phyloP scores from a whole-genome alignment of 2,113 vertebrate species.

The Hypanus sabinus region DNA sequence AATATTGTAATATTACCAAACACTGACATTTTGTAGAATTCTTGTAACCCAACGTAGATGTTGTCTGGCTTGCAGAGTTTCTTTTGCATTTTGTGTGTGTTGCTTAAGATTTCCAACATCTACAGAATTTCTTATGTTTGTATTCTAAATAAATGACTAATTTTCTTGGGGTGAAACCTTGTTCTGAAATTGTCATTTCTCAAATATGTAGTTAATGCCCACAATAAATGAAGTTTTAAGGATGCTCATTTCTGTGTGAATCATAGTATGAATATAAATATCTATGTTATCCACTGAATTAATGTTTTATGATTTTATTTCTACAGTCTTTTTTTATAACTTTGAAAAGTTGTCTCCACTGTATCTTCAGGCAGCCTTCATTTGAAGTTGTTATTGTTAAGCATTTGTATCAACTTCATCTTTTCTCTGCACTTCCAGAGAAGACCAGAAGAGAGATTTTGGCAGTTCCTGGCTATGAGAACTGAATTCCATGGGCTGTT shows the following conservation, averaged over 20 bases:
- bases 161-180: neutral
- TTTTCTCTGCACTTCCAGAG: neutral
- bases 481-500: slow-evolving; percentile 68
- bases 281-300: neutral
- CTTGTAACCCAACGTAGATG: too few relatives aligned
- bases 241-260: neutral
- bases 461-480: slow-evolving; percentile 63
- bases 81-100: too few relatives aligned
- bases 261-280: neutral
- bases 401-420: neutral
- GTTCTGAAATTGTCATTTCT: neutral
- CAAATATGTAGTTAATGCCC: neutral
- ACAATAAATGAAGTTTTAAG: neutral
- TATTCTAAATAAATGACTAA: neutral
- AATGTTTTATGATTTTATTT: neutral
- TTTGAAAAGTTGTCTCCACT: neutral
- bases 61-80: too few relatives aligned
- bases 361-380: too few relatives aligned
- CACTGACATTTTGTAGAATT: neutral
- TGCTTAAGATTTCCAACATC: too few relatives aligned
- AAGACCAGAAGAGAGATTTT: slow-evolving; percentile 50
- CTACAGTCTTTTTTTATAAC: neutral
- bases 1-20: neutral
- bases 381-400: neutral
- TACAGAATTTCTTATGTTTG: too few relatives aligned